These are phyloP conservation scores for Oxygymnocypris stewartii DNA, from an alignment of 2,113 vertebrate species.

Conservation along the genomic window DNA sequence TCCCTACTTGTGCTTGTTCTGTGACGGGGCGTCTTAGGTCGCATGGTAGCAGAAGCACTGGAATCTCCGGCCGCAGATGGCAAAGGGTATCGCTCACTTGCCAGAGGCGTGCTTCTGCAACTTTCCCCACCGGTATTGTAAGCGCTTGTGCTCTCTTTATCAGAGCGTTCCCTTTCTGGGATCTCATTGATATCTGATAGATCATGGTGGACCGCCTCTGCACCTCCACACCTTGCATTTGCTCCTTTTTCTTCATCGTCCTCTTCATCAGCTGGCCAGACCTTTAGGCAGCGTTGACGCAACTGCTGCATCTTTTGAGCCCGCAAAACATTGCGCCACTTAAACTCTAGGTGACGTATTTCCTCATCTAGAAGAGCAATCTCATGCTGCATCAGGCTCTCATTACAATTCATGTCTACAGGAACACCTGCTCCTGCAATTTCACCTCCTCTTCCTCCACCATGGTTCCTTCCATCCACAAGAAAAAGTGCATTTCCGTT, in stretches of 20 bases:
- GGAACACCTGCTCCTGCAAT: constrained; percentile 37
- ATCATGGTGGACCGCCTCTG: constrained; percentile 72
- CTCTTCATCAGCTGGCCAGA: constrained; percentile 83
- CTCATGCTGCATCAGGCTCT: constrained; percentile 75
- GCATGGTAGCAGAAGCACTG: constrained; percentile 55
- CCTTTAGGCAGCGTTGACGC: constrained; percentile 82
- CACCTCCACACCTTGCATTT: constrained; percentile 16
- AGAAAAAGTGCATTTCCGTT: constrained; percentile 51
- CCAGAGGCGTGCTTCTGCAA: constrained; percentile 80
- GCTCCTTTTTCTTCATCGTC: constrained; percentile 71
- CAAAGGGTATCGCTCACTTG: constrained; percentile 58
- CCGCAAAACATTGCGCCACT: constrained; percentile 83
- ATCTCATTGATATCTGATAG: constrained; percentile 84
- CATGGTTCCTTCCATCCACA: not conserved
- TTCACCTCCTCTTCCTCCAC: constrained; percentile 33
- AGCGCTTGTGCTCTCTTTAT: constrained; percentile 85
- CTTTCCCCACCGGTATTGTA: constrained; percentile 87
- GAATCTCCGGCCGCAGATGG: constrained; percentile 42
- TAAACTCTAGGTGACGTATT: constrained; percentile 86
- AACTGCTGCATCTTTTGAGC: constrained; percentile 88
- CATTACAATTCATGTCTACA: constrained; percentile 75
- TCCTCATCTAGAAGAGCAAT: constrained; percentile 85
- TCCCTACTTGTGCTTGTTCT: constrained; percentile 32
- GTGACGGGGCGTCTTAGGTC: constrained; percentile 57
- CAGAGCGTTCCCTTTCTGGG: constrained; percentile 76